Base-by-base conservation (phyloP, 2,113 vertebrate genomes). In the Choloepus hoffmanni region DNA sequence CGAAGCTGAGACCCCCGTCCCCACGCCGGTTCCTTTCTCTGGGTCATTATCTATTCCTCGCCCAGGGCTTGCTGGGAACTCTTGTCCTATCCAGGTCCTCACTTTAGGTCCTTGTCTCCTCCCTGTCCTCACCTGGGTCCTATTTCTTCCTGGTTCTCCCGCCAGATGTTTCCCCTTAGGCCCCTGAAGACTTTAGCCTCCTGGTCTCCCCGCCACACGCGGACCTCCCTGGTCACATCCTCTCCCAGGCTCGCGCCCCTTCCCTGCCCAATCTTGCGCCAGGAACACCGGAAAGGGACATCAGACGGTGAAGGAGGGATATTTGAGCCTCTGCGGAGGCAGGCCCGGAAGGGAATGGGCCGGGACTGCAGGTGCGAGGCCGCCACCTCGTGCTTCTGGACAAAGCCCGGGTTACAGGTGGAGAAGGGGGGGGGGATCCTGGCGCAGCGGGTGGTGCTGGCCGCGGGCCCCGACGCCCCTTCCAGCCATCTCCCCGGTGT, bases 211-310 rank as follows among this genome's bases (percentile, higher is more conserved):
- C 50, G 26, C 50, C 78, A 60, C 13, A 45, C 43, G 43, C 12
- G 40, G n/a, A 40, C 14, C 18, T 23, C 58, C 50, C 55, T 40
- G n/a, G 55, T 15, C n/a, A 36, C 21, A 1, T 40, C 55, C 77
- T 81, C 43, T n/a, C 62, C 55, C 11, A 19, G 43, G 9, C 43
- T 45, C 62, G 43, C 40, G 5, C 58, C 40, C 23, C 26, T 28
- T 24, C 48, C n/a, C 7, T 21, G 13, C 18, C 50, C 30, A 18
- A 18, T 53, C 33, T 62, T 10, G 55, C 24, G 62, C 58, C 98
- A 99, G 99, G 98, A 99, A 33, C 99, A 99, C 92, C 98, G 99
- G 33, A 98, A 99, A 19, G 97, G 99, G 48, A 93, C 99, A 53
- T 55, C 97, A 0, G 99, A 99, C 0, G 99, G 99, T n/a, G 72